Base-by-base conservation (phyloP, 1,140 invertebrate genomes). In the Microplitis demolitor region DNA sequence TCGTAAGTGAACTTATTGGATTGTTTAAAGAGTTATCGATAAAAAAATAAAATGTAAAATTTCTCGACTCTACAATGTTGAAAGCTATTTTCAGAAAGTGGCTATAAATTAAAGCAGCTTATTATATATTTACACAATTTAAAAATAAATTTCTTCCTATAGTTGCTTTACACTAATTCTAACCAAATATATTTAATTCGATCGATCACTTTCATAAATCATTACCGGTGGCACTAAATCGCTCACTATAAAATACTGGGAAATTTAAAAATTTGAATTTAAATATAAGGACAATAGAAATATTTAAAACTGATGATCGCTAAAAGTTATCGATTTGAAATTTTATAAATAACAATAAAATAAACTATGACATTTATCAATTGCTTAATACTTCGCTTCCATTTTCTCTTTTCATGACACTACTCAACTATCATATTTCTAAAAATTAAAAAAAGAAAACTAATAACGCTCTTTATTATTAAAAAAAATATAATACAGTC, bases 361-460 rank as follows among this genome's bases (percentile, higher is more conserved):
- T 64, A 64, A n/a, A 64, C 53, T 24, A 9, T 62, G 37, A 62
- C 14, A 51, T 16, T 53, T 66, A 62, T 70, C 4, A 70, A 70
- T 63, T 70, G 58, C 62, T 62, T 35, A 60, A 69, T 69, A 72
- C 63, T 66, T 72, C 53, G 53, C 70, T 72, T 60, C 51, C 70
- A 72, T 66, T 72, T 50, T 66, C 70, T 64, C 70, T 51, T 60
- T 34, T 72, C 63, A 45, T 66, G 50, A n/a, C 31, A 71, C 34
- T 39, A 62, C 31, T 13, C 14, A 62, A 62, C 16, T 61, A 51
- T 45, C 39, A 45, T 45, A 45, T 53, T 53, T 33, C 61, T 14
- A 66, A 71, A 9, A 31, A 66, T 24, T 50, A 51, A 66, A 31
- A 50, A 51, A 64, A 16, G 5, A 39, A 39, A 33, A 64, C 39